phyloP scores from a whole-genome alignment of 2,113 vertebrate genomes.

The Paramormyrops kingsleyae region DNA sequence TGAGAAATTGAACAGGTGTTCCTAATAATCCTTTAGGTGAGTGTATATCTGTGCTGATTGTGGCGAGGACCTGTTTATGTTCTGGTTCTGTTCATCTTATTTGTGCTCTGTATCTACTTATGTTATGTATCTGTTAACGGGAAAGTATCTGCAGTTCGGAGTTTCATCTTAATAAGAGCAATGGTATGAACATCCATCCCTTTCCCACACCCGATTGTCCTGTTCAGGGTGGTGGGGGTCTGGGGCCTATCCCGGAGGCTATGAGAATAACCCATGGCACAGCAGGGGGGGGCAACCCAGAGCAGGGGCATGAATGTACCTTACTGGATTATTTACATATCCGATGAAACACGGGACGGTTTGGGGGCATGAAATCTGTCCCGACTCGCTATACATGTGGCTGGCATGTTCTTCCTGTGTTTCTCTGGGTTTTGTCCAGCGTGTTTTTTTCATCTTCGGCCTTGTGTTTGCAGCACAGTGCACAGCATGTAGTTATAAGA shows the following conservation, averaged over 20 bases:
- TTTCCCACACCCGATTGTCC: neutral
- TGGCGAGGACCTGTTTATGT: neutral
- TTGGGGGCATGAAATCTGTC: neutral
- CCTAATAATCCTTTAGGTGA: too few relatives aligned
- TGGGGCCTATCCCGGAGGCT: neutral
- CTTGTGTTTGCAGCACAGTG: neutral
- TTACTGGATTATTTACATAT: neutral
- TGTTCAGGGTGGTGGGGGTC: neutral
- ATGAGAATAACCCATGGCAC: neutral
- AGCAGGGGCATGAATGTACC: neutral
- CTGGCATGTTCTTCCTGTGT: neutral
- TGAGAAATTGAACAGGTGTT: too few relatives aligned
- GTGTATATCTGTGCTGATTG: neutral
- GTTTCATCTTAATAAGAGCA: neutral
- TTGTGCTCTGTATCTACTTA: neutral
- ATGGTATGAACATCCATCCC: neutral
- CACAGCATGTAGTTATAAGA: neutral
- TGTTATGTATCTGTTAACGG: neutral
- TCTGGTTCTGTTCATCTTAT: neutral
- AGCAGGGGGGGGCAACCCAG: neutral
- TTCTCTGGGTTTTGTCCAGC: neutral
- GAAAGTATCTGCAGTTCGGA: neutral
- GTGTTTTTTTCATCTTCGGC: neutral
- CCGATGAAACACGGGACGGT: neutral
- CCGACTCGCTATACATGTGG: neutral